Percentiles rank a stretch among this genome's conserved stretches.
Evolutionary conservation across 2,113 vertebrate species (phyloP).

Genomic region (Cacatua alba): DNA sequence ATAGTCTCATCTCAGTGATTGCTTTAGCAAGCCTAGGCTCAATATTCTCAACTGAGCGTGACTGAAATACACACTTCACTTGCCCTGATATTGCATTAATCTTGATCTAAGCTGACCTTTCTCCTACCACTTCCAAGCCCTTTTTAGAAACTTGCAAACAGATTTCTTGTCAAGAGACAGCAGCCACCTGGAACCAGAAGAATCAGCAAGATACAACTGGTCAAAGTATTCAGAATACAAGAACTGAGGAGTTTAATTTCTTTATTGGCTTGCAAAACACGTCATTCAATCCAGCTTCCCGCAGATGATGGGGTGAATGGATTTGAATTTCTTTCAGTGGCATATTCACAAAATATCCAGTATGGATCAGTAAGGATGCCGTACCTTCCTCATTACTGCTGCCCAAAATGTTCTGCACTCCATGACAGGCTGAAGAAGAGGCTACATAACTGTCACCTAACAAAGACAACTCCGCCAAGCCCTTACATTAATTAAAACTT

Average conservation of each 20-base stretch:
- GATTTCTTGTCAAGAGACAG: neutral
- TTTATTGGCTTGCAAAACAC: neutral
- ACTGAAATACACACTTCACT: neutral
- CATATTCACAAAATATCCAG: neutral
- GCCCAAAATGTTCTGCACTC: neutral
- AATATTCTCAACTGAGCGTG: neutral
- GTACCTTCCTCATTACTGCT: neutral
- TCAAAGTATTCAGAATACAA: neutral
- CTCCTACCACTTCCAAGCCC: neutral
- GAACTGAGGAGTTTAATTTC: fast-evolving
- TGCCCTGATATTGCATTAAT: neutral
- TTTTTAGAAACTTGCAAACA: neutral
- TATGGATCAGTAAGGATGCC: neutral
- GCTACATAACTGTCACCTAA: neutral
- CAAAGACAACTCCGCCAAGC: neutral
- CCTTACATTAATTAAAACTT: neutral
- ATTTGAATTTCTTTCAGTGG: neutral
- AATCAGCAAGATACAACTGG: neutral
- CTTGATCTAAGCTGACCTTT: neutral
- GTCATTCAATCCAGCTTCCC: neutral
- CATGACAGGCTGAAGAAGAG: neutral
- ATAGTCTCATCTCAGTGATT: neutral
- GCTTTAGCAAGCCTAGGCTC: neutral
- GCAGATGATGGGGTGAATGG: neutral
- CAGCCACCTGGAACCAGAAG: neutral